These are phyloP conservation scores for Lordiphosa mommai DNA, from an alignment of 1,140 invertebrate genomes.

Conservation along the genomic window DNA sequence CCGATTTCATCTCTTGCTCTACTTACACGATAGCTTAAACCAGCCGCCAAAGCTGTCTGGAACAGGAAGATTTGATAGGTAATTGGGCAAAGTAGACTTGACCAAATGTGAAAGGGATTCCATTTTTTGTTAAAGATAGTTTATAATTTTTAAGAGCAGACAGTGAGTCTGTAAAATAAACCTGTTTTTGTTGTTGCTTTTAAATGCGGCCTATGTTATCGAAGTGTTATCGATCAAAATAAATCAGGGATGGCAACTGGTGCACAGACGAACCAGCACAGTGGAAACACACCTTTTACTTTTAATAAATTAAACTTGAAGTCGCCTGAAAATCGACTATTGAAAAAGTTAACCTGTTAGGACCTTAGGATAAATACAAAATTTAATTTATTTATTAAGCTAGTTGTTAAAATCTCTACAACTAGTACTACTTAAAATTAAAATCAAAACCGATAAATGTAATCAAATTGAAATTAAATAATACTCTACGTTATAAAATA, in stretches of 20 bases:
- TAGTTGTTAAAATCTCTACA: no score
- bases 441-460: no score
- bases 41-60: slow-evolving; percentile 88
- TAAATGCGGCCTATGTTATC: slow-evolving; percentile 1
- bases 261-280: no score
- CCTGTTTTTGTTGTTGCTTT: slow-evolving; percentile 37
- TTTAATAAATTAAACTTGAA: no score
- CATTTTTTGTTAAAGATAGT: slow-evolving; percentile 81
- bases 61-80: slow-evolving; percentile 87
- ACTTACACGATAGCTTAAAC: slow-evolving; percentile 88
- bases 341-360: no score
- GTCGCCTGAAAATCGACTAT: no score
- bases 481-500: no score
- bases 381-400: no score
- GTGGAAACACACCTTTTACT: no score
- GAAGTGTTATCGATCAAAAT: slow-evolving; percentile 2
- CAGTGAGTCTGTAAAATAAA: slow-evolving; percentile 13
- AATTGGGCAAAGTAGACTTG: slow-evolving; percentile 88
- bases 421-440: no score
- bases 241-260: neutral
- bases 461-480: no score
- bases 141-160: slow-evolving; percentile 8
- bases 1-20: slow-evolving; percentile 7
- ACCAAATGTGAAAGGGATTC: slow-evolving; percentile 86
- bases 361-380: no score